Conservation (phyloP, 92 coral and sea anemone genomes). For the Metridium senile region DNA sequence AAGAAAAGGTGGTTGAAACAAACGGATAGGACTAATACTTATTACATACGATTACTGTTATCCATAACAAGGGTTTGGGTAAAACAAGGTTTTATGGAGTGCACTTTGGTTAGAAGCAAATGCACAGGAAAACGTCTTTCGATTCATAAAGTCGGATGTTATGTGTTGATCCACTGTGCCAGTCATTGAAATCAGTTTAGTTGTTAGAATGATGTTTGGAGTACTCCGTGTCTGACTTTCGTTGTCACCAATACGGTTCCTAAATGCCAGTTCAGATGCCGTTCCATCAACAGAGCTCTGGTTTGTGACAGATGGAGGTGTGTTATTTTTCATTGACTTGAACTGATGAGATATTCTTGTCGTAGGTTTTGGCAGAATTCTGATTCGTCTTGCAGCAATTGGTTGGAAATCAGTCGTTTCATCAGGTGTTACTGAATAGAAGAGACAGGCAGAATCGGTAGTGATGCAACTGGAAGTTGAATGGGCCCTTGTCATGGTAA, state of each 20-base stretch:
- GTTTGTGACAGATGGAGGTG: too few species aligned
- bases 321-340: too few species aligned
- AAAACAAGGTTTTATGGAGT: background rate
- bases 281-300: too few species aligned
- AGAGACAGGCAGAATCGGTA: constrained; percentile 32
- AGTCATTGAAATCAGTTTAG: background rate
- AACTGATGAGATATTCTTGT: too few species aligned
- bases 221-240: too few species aligned
- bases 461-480: constrained; percentile 33
- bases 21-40: too few species aligned
- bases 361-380: background rate
- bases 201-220: background rate
- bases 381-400: background rate
- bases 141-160: background rate
- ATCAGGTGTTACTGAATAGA: background rate
- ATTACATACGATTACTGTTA: too few species aligned
- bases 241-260: too few species aligned
- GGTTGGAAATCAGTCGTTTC: background rate
- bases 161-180: background rate
- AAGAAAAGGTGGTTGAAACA: too few species aligned
- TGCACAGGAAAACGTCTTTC: constrained; percentile 1
- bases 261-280: too few species aligned
- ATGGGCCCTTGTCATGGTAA: background rate
- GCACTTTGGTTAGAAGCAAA: background rate
- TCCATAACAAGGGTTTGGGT: background rate